Evolutionary conservation across 2,797 vertebrate genomes (phyloP).

Genomic region (Neopelma chrysocephalum): DNA sequence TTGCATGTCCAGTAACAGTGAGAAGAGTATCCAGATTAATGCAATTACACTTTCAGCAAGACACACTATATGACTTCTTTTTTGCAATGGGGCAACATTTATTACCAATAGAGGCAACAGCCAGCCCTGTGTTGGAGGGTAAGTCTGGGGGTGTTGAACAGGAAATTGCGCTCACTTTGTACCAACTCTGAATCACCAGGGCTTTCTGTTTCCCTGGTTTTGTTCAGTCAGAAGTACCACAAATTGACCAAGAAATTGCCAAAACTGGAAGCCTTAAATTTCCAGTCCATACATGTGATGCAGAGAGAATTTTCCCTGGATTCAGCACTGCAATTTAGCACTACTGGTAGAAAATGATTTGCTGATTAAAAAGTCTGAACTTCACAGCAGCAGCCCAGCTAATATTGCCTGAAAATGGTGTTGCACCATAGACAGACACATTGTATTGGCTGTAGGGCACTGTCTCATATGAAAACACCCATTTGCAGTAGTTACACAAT

Average conservation of each 20-base stretch:
- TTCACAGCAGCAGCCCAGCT: slow-evolving; percentile 4
- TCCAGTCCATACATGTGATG: not conserved
- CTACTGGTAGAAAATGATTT: not conserved
- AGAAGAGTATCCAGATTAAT: not conserved
- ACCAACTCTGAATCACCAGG: not conserved
- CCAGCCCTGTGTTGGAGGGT: not conserved
- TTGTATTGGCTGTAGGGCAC: not conserved
- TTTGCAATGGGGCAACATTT: not conserved
- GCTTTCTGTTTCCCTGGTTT: not conserved
- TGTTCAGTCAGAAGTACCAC: not conserved
- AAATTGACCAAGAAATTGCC: not conserved
- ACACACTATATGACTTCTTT: not conserved
- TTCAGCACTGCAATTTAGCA: not conserved
- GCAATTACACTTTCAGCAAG: not conserved
- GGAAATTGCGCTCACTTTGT: not conserved
- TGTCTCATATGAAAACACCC: not conserved
- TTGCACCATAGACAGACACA: not conserved
- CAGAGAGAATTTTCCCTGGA: not conserved
- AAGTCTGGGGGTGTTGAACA: not conserved
- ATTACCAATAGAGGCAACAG: not conserved
- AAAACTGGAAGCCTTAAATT: not conserved
- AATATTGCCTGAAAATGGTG: not conserved
- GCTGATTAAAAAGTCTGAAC: slow-evolving; percentile 2
- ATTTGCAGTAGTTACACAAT: not conserved
- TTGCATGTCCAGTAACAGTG: not conserved